phyloP scores from a whole-genome alignment of 2,888 invertebrate genomes.

The Neoaliturus tenellus region DNA sequence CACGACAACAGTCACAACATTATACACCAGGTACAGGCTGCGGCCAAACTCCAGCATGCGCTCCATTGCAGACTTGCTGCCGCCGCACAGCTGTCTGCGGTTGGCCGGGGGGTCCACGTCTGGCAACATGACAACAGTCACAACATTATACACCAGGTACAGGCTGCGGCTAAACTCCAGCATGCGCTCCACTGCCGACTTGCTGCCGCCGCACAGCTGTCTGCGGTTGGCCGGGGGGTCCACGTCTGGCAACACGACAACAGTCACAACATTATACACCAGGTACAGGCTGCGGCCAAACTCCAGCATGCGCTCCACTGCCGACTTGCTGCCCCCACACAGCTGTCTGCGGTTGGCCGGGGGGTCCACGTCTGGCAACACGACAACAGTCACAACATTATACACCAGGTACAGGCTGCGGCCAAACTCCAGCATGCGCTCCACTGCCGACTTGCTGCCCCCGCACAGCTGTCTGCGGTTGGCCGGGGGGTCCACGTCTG shows the following conservation, averaged over 20 bases:
- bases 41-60: too few species aligned
- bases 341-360: conserved; percentile 71
- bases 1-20: too few species aligned
- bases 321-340: conserved; percentile 84
- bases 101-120: conserved; percentile 66
- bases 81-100: conserved; percentile 77
- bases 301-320: conserved; percentile 95
- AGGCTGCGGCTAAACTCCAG: conserved; percentile 96
- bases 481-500: conserved; percentile 66
- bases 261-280: too few species aligned
- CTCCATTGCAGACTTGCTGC: conserved; percentile 89
- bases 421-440: conserved; percentile 96
- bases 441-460: conserved; percentile 88
- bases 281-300: conserved; percentile 96
- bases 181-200: conserved; percentile 94
- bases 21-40: too few species aligned
- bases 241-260: conserved; percentile 52
- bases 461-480: conserved; percentile 76
- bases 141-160: too few species aligned
- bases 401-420: conserved; percentile 94
- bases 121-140: conserved; percentile 20
- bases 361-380: conserved; percentile 63
- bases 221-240: conserved; percentile 68
- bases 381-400: too few species aligned
- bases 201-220: conserved; percentile 80